Conservation (phyloP, 2,797 vertebrate species). For the Danio jaintianensis region DNA sequence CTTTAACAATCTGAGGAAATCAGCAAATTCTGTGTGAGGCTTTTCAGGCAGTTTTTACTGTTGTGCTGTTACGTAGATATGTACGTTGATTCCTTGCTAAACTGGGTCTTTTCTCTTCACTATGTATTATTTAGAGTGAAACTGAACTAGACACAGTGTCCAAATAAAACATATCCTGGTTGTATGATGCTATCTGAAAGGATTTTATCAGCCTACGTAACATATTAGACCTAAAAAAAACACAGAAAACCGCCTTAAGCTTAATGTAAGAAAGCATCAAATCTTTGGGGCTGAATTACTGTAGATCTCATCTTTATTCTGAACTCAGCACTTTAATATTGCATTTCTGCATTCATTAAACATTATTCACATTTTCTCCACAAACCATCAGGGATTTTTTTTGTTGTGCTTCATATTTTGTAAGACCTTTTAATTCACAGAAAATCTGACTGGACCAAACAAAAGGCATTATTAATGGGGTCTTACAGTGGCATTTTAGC, state of each 20-base stretch:
- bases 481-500: not conserved
- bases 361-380: not conserved
- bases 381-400: not conserved
- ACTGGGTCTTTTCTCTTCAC: not conserved
- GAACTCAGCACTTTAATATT: slow-evolving; percentile 3
- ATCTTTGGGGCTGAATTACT: slow-evolving; percentile 14
- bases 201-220: not conserved
- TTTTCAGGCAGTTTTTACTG: no score
- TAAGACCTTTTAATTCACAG: not conserved
- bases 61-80: not conserved
- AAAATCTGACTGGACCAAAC: not conserved
- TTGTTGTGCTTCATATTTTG: not conserved
- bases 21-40: no score
- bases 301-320: slow-evolving; percentile 3
- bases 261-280: slow-evolving; percentile 28
- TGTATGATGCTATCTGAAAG: not conserved
- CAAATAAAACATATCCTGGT: slow-evolving; percentile 8
- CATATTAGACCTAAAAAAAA: slow-evolving; percentile 13
- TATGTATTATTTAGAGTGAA: not conserved
- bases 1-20: no score
- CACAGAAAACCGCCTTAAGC: not conserved
- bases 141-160: not conserved
- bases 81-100: not conserved
- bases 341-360: not conserved
- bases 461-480: not conserved